These are phyloP conservation scores for Lepas anatifera DNA, from an alignment of 2,888 invertebrate species.

Conservation along the genomic window DNA sequence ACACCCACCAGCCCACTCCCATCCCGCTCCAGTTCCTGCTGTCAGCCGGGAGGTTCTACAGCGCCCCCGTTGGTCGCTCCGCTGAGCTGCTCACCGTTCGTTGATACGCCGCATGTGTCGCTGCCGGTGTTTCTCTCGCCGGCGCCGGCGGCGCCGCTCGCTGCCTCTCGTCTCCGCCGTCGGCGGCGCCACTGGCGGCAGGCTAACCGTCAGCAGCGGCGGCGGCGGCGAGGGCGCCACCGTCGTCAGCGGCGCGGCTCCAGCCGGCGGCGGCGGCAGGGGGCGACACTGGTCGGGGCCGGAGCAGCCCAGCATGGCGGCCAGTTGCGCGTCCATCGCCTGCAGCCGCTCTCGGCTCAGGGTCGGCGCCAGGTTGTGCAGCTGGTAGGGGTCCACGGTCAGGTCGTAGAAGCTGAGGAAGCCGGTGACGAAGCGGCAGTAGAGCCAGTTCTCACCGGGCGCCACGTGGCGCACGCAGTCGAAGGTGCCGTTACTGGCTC, in stretches of 20 bases:
- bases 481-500: slow-evolving; percentile 96
- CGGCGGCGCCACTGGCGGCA: neutral
- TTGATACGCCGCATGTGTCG: neutral
- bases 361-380: slow-evolving; percentile 72
- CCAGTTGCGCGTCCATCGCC: slow-evolving; percentile 69
- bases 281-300: slow-evolving; percentile 52
- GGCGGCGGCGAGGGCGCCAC: neutral
- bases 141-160: neutral
- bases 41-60: no score
- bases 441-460: slow-evolving; percentile 85
- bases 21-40: no score
- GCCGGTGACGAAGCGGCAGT: slow-evolving; percentile 96
- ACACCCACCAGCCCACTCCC: no score
- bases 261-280: slow-evolving; percentile 27
- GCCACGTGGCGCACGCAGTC: slow-evolving; percentile 93
- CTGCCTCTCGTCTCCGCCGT: neutral
- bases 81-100: neutral
- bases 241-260: neutral
- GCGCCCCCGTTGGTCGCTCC: no score
- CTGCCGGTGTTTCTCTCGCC: neutral
- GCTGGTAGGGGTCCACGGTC: slow-evolving; percentile 81
- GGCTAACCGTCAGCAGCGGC: no score
- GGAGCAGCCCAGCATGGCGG: slow-evolving; percentile 64
- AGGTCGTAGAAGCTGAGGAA: slow-evolving; percentile 89
- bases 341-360: slow-evolving; percentile 57